phyloP scores from a whole-genome alignment of 2,888 invertebrate species.

The Monopis laevigella region DNA sequence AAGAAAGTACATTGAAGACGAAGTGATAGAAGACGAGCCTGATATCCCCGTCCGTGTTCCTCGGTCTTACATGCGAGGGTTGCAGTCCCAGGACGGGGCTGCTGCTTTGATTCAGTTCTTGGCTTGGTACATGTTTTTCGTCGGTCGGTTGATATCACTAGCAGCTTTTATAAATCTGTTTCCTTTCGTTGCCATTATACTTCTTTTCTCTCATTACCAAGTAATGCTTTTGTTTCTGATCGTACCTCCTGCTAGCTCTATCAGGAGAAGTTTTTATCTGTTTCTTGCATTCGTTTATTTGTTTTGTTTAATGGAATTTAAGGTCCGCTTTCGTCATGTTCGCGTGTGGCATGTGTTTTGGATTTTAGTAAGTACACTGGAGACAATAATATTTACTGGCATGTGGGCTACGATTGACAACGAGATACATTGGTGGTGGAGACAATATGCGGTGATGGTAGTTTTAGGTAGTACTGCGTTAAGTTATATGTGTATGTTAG shows the following conservation, averaged over 20 bases:
- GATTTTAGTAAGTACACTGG: conserved; percentile 70
- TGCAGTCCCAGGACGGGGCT: conserved; percentile 79
- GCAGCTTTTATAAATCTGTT: conserved; percentile 76
- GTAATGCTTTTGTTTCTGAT: conserved; percentile 72
- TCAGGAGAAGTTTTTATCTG: conserved; percentile 69
- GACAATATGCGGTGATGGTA: conserved; percentile 69
- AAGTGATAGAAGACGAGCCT: conserved; percentile 42
- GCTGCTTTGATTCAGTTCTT: conserved; percentile 74
- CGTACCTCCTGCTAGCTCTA: conserved; percentile 69
- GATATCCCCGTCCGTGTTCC: conserved; percentile 48
- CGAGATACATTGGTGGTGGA: conserved; percentile 76
- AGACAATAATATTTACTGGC: conserved; percentile 76
- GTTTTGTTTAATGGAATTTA: conserved; percentile 81
- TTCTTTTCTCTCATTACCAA: conserved; percentile 71
- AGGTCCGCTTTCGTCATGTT: conserved; percentile 78
- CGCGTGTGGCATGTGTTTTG: conserved; percentile 76
- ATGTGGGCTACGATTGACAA: conserved; percentile 65
- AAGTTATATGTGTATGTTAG: conserved; percentile 68
- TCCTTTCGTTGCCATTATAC: conserved; percentile 67
- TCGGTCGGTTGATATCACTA: conserved; percentile 76
- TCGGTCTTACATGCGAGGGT: conserved; percentile 67
- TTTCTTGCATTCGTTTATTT: conserved; percentile 79
- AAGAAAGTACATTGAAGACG: conserved; percentile 36
- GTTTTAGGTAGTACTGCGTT: conserved; percentile 68
- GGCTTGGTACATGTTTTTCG: conserved; percentile 81